Evolutionary conservation across 2,888 invertebrate species (phyloP).

Genomic region (Onthophagus sagittarius): DNA sequence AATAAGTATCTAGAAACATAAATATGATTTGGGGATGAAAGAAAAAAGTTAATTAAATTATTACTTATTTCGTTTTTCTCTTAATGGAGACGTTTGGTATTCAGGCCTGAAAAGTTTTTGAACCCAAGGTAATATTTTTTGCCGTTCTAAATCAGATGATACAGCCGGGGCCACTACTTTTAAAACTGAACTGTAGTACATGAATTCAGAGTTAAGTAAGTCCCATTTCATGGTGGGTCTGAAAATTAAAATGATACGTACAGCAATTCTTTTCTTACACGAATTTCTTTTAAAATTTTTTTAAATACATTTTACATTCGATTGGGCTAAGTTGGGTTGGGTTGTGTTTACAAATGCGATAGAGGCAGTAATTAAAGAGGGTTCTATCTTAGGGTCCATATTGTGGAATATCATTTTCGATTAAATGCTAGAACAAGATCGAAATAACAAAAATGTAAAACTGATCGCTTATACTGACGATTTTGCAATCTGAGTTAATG

Average conservation of each 20-base stretch:
- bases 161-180: slow-evolving; percentile 47
- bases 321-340: no score
- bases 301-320: no score
- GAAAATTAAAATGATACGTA: background rate
- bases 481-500: no score
- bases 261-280: no score
- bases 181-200: slow-evolving; percentile 51
- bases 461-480: no score
- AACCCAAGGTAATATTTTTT: slow-evolving; percentile 48
- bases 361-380: no score
- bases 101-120: slow-evolving; percentile 51
- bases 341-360: no score
- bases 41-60: slow-evolving; percentile 11
- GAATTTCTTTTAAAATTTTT: no score
- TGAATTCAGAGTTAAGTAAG: slow-evolving; percentile 50
- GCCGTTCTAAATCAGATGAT: slow-evolving; percentile 42
- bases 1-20: slow-evolving; percentile 43
- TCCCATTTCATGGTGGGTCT: slow-evolving; percentile 35
- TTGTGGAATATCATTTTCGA: no score
- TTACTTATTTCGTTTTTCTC: slow-evolving; percentile 50
- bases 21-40: background rate
- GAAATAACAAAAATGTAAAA: no score
- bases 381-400: no score
- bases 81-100: slow-evolving; percentile 48
- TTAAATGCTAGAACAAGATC: no score